These are phyloP conservation scores for Meandrusa payeni DNA, from an alignment of 2,888 invertebrate species.

Conservation along the genomic window DNA sequence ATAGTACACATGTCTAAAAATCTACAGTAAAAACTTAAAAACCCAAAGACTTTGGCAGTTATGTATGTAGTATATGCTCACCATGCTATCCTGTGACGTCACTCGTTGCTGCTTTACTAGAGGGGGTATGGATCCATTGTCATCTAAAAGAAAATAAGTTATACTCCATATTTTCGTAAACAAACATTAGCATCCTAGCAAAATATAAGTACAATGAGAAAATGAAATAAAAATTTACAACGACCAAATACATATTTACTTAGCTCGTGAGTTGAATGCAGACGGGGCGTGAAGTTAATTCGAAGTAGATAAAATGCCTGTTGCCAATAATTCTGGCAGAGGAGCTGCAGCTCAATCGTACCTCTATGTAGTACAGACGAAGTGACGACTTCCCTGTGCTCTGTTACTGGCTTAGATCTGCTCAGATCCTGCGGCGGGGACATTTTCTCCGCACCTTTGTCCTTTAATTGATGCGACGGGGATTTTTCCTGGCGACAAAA, in stretches of 20 bases:
- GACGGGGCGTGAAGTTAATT: too few relatives aligned
- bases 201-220: too few relatives aligned
- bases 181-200: too few relatives aligned
- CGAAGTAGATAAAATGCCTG: too few relatives aligned
- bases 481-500: slow-evolving; percentile 50
- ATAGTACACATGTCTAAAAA: too few relatives aligned
- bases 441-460: slow-evolving; percentile 38
- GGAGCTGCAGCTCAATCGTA: too few relatives aligned
- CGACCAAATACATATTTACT: too few relatives aligned
- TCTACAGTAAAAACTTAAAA: too few relatives aligned
- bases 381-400: slow-evolving; percentile 21
- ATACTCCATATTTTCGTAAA: neutral
- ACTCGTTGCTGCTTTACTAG: slow-evolving; percentile 69
- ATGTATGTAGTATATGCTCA: slow-evolving; percentile 36
- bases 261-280: too few relatives aligned
- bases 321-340: too few relatives aligned
- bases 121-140: slow-evolving; percentile 43
- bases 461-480: slow-evolving; percentile 41
- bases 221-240: too few relatives aligned
- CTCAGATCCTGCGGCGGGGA: slow-evolving; percentile 43
- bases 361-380: neutral
- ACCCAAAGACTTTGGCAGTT: too few relatives aligned
- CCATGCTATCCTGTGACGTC: slow-evolving; percentile 68
- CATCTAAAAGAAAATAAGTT: slow-evolving; percentile 40
- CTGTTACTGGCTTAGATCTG: slow-evolving; percentile 27